Percentiles rank a stretch among this genome's conserved stretches.
These are phyloP conservation scores for Cryptosula pallasiana DNA, from an alignment of 2,888 invertebrate genomes.

Conservation along the genomic window DNA sequence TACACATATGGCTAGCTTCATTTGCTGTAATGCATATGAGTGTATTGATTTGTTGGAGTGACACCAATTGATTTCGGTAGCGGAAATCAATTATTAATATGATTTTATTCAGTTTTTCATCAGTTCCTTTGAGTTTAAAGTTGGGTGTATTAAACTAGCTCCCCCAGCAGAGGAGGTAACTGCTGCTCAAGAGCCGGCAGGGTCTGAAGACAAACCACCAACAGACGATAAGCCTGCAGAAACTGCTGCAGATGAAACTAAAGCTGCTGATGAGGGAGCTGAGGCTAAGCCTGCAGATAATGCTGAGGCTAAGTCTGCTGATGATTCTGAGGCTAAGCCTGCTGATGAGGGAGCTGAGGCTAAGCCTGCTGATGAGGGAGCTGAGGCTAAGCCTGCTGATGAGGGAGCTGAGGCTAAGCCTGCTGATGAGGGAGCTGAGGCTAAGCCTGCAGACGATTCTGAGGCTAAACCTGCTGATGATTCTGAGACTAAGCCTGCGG, in stretches of 20 bases:
- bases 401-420: neutral
- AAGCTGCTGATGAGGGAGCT: neutral
- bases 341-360: neutral
- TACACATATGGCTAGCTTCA: no score
- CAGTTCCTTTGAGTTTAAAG: no score
- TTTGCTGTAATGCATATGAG: no score
- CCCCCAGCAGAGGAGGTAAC: neutral
- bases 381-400: neutral
- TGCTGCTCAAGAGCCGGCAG: constrained; percentile 2
- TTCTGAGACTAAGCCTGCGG: neutral
- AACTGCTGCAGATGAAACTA: neutral
- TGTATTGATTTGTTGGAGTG: no score
- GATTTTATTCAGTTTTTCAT: no score
- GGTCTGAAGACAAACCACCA: neutral
- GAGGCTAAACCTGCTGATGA: neutral
- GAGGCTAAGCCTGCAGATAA: neutral
- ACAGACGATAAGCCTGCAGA: neutral
- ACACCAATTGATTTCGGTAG: no score
- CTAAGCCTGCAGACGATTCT: neutral
- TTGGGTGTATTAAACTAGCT: no score
- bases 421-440: neutral
- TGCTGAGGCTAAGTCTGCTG: neutral
- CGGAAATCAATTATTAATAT: no score
- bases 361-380: neutral
- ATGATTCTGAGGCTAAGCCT: neutral